A percentile compares a stretch with the other conserved stretches of the same genome.
These are phyloP conservation scores for Hemithea aestivaria DNA, from an alignment of 2,888 invertebrate species.

Conservation along the genomic window DNA sequence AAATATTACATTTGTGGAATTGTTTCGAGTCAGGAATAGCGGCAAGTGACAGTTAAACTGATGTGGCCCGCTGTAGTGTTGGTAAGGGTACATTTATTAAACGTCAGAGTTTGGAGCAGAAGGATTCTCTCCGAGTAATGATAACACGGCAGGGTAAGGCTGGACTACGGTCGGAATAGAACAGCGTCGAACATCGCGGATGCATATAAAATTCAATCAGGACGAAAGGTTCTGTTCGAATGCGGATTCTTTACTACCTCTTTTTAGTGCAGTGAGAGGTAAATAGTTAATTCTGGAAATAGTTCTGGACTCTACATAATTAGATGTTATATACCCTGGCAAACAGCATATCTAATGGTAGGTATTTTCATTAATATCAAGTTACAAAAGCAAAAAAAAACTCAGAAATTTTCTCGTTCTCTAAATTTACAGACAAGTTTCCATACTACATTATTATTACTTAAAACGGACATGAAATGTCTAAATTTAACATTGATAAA, in stretches of 20 bases:
- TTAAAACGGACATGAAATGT: too few relatives aligned
- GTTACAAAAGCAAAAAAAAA: too few relatives aligned
- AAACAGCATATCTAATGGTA: too few relatives aligned
- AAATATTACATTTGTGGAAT: conserved; percentile 74
- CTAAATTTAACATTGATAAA: too few relatives aligned
- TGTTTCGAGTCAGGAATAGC: conserved; percentile 68
- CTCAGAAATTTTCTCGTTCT: too few relatives aligned
- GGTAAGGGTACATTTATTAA: conserved; percentile 63
- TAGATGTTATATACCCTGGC: too few relatives aligned
- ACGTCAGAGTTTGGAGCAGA: conserved; percentile 43
- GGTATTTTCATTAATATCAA: too few relatives aligned
- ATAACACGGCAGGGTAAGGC: conserved; percentile 17
- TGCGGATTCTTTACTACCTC: background rate
- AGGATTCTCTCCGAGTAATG: conserved; percentile 30
- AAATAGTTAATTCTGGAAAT: too few relatives aligned
- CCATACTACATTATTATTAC: too few relatives aligned
- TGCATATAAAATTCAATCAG: conserved; percentile 14
- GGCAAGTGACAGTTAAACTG: conserved; percentile 70
- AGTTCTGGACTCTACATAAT: too few relatives aligned
- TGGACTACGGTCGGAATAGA: background rate
- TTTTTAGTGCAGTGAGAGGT: too few relatives aligned
- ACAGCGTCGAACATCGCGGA: conserved; percentile 12
- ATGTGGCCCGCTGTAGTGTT: conserved; percentile 53
- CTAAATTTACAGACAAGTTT: too few relatives aligned
- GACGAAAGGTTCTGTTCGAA: conserved; percentile 9